These are phyloP conservation scores for Triplophysa bombifrons DNA, from an alignment of 2,797 vertebrate species.

Conservation along the genomic window DNA sequence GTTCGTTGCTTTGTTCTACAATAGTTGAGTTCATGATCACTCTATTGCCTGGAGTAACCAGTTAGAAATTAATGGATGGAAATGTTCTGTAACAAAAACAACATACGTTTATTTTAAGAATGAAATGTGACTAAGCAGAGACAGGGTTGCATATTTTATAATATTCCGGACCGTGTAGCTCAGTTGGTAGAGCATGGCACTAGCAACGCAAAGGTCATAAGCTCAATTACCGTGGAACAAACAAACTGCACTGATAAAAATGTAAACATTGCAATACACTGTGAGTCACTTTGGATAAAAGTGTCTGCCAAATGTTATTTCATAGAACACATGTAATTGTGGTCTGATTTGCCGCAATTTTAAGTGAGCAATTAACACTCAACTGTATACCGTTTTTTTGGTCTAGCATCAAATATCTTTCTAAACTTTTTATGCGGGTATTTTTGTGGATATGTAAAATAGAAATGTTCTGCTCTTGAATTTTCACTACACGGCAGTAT, in stretches of 20 bases:
- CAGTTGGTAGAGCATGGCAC: no score
- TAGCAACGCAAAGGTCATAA: no score
- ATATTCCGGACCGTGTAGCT: neutral
- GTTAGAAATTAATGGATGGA: neutral
- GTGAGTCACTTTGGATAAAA: no score
- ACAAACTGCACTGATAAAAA: no score
- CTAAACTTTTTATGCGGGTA: neutral
- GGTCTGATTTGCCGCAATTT: neutral
- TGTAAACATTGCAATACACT: no score
- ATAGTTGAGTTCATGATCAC: neutral
- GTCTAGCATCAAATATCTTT: neutral
- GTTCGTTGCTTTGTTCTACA: fast-evolving
- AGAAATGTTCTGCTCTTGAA: no score
- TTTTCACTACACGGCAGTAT: neutral
- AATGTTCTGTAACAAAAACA: slow-evolving; percentile 14
- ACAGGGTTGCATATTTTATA: neutral
- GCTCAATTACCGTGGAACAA: no score
- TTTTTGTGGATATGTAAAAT: neutral
- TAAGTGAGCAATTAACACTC: neutral
- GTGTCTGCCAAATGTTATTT: no score
- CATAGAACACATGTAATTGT: neutral
- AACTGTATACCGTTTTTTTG: neutral
- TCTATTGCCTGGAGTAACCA: neutral
- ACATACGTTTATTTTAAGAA: neutral
- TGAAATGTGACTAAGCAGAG: neutral